These are phyloP conservation scores for Gymnocheta viridis DNA, from an alignment of 2,888 invertebrate species.

Conservation along the genomic window DNA sequence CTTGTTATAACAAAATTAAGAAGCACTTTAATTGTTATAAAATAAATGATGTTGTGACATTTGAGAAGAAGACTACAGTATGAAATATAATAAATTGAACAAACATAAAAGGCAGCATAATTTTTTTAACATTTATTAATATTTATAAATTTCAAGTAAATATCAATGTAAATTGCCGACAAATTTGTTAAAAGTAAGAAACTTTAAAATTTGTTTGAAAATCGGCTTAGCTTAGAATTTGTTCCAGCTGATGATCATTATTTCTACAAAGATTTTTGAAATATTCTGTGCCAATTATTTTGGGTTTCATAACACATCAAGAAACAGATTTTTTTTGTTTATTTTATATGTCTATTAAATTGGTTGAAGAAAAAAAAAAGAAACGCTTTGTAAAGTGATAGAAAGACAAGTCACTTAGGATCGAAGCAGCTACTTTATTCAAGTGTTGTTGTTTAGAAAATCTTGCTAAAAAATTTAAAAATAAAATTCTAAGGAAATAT, in stretches of 20 bases:
- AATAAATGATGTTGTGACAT: constrained; percentile 43
- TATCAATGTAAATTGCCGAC: no score
- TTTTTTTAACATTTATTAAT: not conserved
- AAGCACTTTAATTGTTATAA: constrained; percentile 48
- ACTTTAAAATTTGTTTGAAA: no score
- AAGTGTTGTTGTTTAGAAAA: constrained; percentile 13
- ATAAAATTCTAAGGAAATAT: constrained; percentile 1
- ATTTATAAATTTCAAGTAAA: no score
- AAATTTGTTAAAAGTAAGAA: no score
- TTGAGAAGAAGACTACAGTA: constrained; percentile 8
- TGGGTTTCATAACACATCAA: not conserved
- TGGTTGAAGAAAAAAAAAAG: no score
- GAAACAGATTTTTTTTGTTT: constrained; percentile 8
- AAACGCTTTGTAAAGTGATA: not conserved
- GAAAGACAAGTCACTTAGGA: constrained; percentile 29
- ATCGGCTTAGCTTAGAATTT: not conserved
- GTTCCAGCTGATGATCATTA: no score
- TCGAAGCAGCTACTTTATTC: constrained; percentile 32
- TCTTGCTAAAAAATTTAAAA: not conserved
- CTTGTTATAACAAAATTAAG: constrained; percentile 48
- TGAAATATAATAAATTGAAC: not conserved
- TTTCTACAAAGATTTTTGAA: not conserved
- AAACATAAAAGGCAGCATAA: not conserved
- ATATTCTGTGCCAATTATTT: constrained; percentile 8
- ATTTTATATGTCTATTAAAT: constrained; percentile 7